phyloP scores from a whole-genome alignment of 2,888 invertebrate species.

The Sinelater perroti region DNA sequence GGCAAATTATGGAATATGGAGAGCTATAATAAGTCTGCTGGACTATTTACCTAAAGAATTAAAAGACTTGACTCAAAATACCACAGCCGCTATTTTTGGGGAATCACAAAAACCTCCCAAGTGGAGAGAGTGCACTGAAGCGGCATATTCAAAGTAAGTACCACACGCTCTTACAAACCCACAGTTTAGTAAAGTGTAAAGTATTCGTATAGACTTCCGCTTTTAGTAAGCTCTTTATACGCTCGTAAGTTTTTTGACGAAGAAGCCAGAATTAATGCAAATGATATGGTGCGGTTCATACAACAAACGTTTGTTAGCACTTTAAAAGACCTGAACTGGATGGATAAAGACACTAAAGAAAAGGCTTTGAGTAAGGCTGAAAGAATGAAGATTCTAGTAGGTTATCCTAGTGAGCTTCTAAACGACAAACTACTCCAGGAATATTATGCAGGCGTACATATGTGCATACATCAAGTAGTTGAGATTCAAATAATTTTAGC shows the following conservation, averaged over 20 bases:
- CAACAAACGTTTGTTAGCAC: constrained; percentile 38
- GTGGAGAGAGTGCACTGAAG: constrained; percentile 87
- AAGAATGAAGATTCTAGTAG: constrained; percentile 41
- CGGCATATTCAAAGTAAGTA: constrained; percentile 56
- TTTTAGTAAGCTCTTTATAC: constrained; percentile 76
- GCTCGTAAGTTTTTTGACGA: constrained; percentile 66
- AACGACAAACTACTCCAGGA: constrained; percentile 41
- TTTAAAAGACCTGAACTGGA: constrained; percentile 42
- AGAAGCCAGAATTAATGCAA: constrained; percentile 16
- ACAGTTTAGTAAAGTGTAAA: neutral
- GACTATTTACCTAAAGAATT: constrained; percentile 64
- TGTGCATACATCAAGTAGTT: too few species aligned
- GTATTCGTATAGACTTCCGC: constrained; percentile 64
- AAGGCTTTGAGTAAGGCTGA: constrained; percentile 40
- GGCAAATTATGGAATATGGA: constrained; percentile 91
- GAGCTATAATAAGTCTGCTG: constrained; percentile 78
- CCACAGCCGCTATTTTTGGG: constrained; percentile 74
- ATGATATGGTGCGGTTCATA: constrained; percentile 41
- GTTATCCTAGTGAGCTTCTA: constrained; percentile 46
- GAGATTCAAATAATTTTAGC: neutral
- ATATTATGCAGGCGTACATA: constrained; percentile 57
- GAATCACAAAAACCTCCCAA: constrained; percentile 78
- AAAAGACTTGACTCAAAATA: too few species aligned
- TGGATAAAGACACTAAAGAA: constrained; percentile 41
- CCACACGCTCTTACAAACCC: neutral